Base-by-base conservation (phyloP, 1,140 invertebrate species). In the Zaprionus taronus region DNA sequence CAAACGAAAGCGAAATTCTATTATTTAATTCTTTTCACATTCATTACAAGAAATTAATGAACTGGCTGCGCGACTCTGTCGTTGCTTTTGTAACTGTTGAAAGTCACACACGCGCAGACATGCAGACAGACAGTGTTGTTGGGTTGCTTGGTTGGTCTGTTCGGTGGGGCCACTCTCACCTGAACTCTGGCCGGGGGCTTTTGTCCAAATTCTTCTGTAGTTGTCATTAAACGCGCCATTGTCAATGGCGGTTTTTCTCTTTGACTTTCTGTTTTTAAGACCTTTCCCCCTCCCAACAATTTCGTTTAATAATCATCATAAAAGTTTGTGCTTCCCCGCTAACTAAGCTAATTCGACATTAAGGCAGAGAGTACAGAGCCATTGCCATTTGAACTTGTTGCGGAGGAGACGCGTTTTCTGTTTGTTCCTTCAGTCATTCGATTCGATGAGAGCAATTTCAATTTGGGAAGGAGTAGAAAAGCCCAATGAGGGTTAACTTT, bases 11-110 rank as follows among this genome's bases (percentile, higher is more conserved):
- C 83, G 91, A 91, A 91, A 91, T 91, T 91, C 91, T 91, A 91
- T 91, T 91, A 91, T 91, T 91, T 92, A 92, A 91, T 91, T 91
- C 86, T 91, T 81, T 83, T 86, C 78, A 91, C 85, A 90, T 91
- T 83, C 80, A 91, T 91, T 87, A 81, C 87, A 84, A 71, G 87
- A 79, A 81, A 91, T 87, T 87, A 87, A 91, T 87, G 78, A 78
- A 68, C 62, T 65, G 38, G 62, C 51, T 55, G 31, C 26, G 20
- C 47, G 47, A 51, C 47, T 41, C 1, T 72, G 41, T 73, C 31
- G 44, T 20, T 28, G 24, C 41, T 49, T 72, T 72, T 44, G 57
- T 63, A 20, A 49, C 31, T 41, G 28, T n/a, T 41, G 31, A 26
- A 56, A 51, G 49, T 69, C 69, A 31, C 62, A 44, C 73, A 72